A percentile compares a stretch with the other conserved stretches of the same genome.
Evolutionary conservation across 2,113 vertebrate genomes (phyloP).

Genomic region (Micronycteris hirsuta): DNA sequence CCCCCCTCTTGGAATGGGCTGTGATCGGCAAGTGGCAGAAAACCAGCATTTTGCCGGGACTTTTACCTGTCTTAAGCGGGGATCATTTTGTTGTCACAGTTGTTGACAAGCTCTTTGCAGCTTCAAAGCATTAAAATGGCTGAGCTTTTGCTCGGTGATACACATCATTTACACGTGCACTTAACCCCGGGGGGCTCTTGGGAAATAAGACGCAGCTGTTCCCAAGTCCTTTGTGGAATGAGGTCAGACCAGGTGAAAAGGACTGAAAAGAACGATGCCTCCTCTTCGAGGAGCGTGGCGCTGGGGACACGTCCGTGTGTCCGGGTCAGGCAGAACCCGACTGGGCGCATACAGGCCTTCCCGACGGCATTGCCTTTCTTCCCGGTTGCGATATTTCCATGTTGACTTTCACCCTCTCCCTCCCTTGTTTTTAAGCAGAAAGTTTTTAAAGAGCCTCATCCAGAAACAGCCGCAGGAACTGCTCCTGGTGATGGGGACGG

Average conservation of each 20-base stretch:
- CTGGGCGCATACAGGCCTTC: fast-evolving
- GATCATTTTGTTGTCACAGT: fast-evolving
- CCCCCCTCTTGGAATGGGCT: fast-evolving
- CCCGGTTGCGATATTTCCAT: fast-evolving
- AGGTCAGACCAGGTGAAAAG: fast-evolving
- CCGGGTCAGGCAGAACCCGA: fast-evolving
- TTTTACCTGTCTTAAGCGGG: not conserved
- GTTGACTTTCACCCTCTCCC: not conserved
- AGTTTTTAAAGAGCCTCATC: slow-evolving; percentile 81
- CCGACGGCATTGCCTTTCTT: fast-evolving
- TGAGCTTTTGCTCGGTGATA: not conserved
- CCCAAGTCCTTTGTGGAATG: fast-evolving
- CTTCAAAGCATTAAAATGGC: not conserved
- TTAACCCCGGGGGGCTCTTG: fast-evolving
- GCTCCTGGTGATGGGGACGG: slow-evolving; percentile 79
- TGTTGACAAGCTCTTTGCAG: not conserved
- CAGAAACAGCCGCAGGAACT: slow-evolving; percentile 79
- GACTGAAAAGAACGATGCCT: fast-evolving
- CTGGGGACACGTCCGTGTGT: fast-evolving
- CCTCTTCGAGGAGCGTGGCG: fast-evolving
- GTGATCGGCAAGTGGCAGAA: fast-evolving
- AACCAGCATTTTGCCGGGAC: not conserved
- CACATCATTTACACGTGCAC: fast-evolving
- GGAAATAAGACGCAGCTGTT: not conserved
- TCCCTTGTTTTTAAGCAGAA: slow-evolving; percentile 61